Base-by-base conservation (phyloP, 2,888 invertebrate species). In the Nebria salina region DNA sequence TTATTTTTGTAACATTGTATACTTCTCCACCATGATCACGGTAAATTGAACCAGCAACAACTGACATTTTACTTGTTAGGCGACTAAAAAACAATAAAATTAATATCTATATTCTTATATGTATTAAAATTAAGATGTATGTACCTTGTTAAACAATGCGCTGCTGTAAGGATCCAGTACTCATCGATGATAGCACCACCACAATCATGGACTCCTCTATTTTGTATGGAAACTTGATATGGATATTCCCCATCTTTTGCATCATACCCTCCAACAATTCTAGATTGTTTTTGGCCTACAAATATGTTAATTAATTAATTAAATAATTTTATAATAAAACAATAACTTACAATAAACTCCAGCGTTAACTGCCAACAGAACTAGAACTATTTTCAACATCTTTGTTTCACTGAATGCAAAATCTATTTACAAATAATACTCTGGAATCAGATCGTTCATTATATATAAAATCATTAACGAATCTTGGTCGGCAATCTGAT, bases 21-120 rank as follows among this genome's bases (percentile, higher is more conserved):
- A 83, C 77, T 1, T 87, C 85, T 8, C 89, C 89, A 41, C 86
- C 89, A 9, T 26, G 75, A 9, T 85, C 83, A 0, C 87, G 84
- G 78, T 86, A 84, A 75, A 84, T 87, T 26, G 87, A 85, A 54
- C 89, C 89, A 1, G 86, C 86, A 2, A 86, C 84, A 3, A 89
- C 84, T 3, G 83, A 83, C 34, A 86, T 86, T n/a, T 86, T 68
- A 25, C 85, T 85, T 43, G 86, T 83, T 43, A 86, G 82, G 15
- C 81, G 76, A 8, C 84, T 84, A 72, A 54, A 20, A 83, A 83
- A 9, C 68, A 72, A 72, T 42, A 7, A 80, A 65, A n/a, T 65
- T 15, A 43, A 25, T 76, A 20, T 41, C 41, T 77, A 4, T 42
- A 81, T 7, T 80, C 79, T 73, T 79, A 83, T 66, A 84, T 72